Percentiles rank a stretch among this genome's conserved stretches.
Conservation (phyloP, 1,140 invertebrate genomes). For the Drosophila sucinea region DNA sequence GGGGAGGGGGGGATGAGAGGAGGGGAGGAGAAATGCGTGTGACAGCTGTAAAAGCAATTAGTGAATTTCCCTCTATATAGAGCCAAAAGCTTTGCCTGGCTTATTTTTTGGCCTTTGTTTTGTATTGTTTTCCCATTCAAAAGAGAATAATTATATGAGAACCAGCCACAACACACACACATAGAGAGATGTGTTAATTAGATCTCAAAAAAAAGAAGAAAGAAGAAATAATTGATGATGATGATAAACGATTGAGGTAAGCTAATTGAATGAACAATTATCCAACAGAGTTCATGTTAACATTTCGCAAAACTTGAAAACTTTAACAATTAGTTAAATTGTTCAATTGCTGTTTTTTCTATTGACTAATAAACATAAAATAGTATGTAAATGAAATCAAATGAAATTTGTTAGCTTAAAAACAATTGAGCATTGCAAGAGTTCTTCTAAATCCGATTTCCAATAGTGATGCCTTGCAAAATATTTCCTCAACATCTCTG, state of each 20-base stretch:
- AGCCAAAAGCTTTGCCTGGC: slow-evolving; percentile 25
- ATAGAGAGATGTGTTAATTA: slow-evolving; percentile 10
- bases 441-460: too few species aligned
- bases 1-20: neutral
- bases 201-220: neutral
- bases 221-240: slow-evolving; percentile 10
- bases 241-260: slow-evolving; percentile 1
- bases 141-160: slow-evolving; percentile 18
- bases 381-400: too few species aligned
- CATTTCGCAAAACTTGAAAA: neutral
- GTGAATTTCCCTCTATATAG: slow-evolving; percentile 26
- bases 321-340: neutral
- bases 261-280: slow-evolving; percentile 8
- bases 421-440: too few species aligned
- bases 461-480: too few species aligned
- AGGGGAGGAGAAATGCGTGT: slow-evolving; percentile 2
- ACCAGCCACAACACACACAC: neutral
- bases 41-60: slow-evolving; percentile 46
- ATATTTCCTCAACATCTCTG: too few species aligned
- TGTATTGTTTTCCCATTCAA: slow-evolving; percentile 16
- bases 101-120: slow-evolving; percentile 29
- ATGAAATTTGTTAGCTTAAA: too few species aligned
- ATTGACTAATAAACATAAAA: neutral
- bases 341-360: neutral
- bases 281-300: neutral